Percentiles rank a stretch among this genome's conserved stretches.
These are phyloP conservation scores for Cepaea nemoralis DNA, from an alignment of 1,140 invertebrate genomes.

Conservation along the genomic window DNA sequence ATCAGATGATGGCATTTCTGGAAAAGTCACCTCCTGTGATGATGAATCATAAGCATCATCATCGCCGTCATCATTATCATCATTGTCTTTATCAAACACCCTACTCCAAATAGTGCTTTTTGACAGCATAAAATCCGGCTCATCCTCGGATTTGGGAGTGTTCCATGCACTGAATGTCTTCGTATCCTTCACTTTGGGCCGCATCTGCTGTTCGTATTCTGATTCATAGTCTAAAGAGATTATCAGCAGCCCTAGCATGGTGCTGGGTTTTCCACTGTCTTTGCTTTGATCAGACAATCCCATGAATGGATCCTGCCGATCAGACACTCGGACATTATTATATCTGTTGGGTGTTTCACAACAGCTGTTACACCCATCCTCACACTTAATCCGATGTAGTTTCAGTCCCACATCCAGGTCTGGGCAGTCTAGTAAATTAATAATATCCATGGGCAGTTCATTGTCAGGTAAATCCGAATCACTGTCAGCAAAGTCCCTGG, in stretches of 20 bases:
- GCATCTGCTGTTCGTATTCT: background rate
- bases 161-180: conserved; percentile 35
- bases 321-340: too few relatives aligned
- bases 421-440: conserved; percentile 10
- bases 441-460: conserved; percentile 35
- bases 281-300: too few relatives aligned
- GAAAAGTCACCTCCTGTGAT: too few relatives aligned
- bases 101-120: background rate
- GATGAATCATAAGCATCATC: too few relatives aligned
- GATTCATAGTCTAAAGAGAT: background rate
- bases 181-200: background rate
- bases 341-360: too few relatives aligned
- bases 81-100: background rate
- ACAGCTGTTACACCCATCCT: background rate
- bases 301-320: conserved; percentile 34
- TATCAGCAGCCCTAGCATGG: background rate
- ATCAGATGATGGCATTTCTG: conserved; percentile 33
- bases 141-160: conserved; percentile 12
- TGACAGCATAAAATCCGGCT: background rate
- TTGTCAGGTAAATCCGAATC: conserved; percentile 26
- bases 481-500: background rate
- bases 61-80: too few relatives aligned
- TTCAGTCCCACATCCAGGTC: background rate
- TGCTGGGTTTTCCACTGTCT: background rate
- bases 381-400: background rate